Evolutionary conservation across 1,140 invertebrate species (phyloP).

Genomic region (Bemisia tabaci): DNA sequence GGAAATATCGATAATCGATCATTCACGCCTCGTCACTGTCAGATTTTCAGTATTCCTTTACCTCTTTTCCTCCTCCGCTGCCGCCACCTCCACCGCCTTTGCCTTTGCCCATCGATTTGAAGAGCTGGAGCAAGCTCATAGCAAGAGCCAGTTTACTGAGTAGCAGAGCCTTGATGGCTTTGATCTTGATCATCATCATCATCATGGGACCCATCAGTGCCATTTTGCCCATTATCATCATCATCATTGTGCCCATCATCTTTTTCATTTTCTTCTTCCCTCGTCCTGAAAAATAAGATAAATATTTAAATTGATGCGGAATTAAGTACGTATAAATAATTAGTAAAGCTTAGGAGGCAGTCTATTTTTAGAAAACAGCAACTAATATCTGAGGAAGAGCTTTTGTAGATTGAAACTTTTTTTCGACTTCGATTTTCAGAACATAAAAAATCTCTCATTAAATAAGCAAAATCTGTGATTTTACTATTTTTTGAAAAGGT

Average conservation of each 20-base stretch:
- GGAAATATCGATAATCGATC: too few relatives aligned
- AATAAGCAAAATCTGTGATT: too few relatives aligned
- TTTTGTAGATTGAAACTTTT: too few relatives aligned
- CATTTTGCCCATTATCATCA: conserved; percentile 18
- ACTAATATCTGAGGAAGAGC: too few relatives aligned
- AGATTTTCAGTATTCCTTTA: not conserved
- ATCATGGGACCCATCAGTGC: conserved; percentile 18
- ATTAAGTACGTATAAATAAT: too few relatives aligned
- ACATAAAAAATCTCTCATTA: too few relatives aligned
- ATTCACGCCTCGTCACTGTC: too few relatives aligned
- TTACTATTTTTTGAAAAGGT: too few relatives aligned
- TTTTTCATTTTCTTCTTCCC: conserved; percentile 16
- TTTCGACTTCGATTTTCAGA: too few relatives aligned
- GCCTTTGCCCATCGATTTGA: conserved; percentile 17
- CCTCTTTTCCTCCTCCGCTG: not conserved
- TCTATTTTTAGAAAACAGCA: too few relatives aligned
- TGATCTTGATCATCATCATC: conserved; percentile 20
- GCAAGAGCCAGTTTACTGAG: conserved; percentile 17
- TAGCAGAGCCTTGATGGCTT: conserved; percentile 19
- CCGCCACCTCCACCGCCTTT: conserved; percentile 14
- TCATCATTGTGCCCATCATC: conserved; percentile 20
- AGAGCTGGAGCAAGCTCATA: conserved; percentile 12
- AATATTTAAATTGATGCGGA: too few relatives aligned
- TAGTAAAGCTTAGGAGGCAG: too few relatives aligned
- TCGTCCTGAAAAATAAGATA: conserved; percentile 10